phyloP scores from a whole-genome alignment of 2,797 vertebrate genomes.

The Agapornis canus region DNA sequence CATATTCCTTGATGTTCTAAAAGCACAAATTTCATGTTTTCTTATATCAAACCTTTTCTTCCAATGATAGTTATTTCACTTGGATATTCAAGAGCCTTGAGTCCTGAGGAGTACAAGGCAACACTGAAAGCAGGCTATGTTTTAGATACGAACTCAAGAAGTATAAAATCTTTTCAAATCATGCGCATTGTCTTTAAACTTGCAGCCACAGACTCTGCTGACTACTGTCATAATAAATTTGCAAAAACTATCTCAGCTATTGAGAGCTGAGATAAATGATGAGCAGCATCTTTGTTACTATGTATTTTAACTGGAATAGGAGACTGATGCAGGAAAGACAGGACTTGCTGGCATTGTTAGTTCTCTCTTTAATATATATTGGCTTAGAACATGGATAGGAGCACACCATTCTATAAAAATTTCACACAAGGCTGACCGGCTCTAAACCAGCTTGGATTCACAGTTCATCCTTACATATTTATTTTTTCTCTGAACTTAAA shows the following conservation, averaged over 20 bases:
- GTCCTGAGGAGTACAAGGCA: background rate
- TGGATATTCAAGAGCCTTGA: background rate
- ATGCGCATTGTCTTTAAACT: background rate
- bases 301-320: background rate
- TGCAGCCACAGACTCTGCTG: background rate
- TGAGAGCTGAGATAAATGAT: background rate
- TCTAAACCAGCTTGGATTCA: background rate
- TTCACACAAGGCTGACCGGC: background rate
- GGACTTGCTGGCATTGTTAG: background rate
- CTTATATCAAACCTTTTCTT: background rate
- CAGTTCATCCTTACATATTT: background rate
- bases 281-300: background rate
- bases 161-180: background rate
- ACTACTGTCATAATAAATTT: background rate
- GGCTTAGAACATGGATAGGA: background rate
- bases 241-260: background rate
- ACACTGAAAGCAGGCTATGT: background rate
- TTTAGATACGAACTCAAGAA: background rate
- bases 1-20: background rate
- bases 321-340: background rate
- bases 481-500: background rate
- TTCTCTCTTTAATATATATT: background rate
- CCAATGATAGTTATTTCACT: background rate
- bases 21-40: background rate
- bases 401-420: background rate